Percentiles rank a stretch among this genome's conserved stretches.
phyloP scores from a whole-genome alignment of 2,797 vertebrate species.

The Pachyuromys duprasi region DNA sequence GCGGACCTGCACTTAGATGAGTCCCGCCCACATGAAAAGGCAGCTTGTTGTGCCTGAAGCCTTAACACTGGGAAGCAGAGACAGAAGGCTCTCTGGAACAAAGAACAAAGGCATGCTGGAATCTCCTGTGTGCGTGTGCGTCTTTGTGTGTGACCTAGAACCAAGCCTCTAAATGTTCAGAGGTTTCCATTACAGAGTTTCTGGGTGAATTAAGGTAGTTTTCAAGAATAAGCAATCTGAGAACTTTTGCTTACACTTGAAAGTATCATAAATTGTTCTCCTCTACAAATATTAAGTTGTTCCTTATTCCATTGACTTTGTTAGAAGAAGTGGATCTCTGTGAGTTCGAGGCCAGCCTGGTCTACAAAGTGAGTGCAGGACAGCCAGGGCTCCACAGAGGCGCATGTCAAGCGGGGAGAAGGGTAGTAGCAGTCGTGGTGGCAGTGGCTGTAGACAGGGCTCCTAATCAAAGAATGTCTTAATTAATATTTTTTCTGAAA shows the following conservation, averaged over 20 bases:
- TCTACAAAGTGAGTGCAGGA: too few species aligned
- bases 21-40: background rate
- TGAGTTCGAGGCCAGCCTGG: too few species aligned
- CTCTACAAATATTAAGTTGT: background rate
- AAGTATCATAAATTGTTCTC: slow-evolving; percentile 50
- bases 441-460: too few species aligned
- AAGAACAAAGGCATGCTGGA: background rate
- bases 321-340: background rate
- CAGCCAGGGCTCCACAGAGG: too few species aligned
- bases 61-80: background rate
- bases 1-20: background rate
- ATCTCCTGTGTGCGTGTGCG: too few species aligned
- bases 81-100: background rate
- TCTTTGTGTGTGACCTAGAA: too few species aligned
- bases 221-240: background rate
- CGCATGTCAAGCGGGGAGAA: too few species aligned
- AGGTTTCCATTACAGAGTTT: background rate
- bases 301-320: slow-evolving; percentile 5
- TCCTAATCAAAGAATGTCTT: too few species aligned
- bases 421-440: too few species aligned
- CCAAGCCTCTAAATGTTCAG: too few species aligned
- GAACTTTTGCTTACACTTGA: background rate
- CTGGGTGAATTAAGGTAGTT: background rate
- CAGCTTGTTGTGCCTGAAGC: background rate
- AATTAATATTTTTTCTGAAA: too few species aligned